phyloP scores from a whole-genome alignment of 2,888 invertebrate species.

The Callyntrura sp. region DNA sequence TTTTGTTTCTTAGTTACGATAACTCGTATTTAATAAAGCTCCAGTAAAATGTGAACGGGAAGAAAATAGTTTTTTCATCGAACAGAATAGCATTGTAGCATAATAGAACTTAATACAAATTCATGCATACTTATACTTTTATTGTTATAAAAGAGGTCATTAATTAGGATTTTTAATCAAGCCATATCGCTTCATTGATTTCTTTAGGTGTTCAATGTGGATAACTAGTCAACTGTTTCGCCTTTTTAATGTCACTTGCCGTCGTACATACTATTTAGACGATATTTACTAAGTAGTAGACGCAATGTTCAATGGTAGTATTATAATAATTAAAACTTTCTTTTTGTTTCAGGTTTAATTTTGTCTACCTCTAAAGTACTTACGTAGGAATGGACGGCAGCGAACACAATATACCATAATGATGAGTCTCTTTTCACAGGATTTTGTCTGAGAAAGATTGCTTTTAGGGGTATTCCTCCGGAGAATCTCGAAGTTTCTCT shows the following conservation, averaged over 20 bases:
- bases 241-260: neutral
- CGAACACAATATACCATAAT: neutral
- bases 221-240: too few species aligned
- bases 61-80: too few species aligned
- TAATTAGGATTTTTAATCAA: too few species aligned
- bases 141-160: too few species aligned
- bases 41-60: too few species aligned
- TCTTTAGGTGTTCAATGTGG: neutral
- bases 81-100: too few species aligned
- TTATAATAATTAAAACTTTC: neutral
- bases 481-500: constrained; percentile 45
- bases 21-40: too few species aligned
- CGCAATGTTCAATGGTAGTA: neutral
- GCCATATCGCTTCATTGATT: neutral
- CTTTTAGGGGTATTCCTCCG: constrained; percentile 38
- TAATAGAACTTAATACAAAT: too few species aligned
- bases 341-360: constrained; percentile 71
- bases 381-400: constrained; percentile 31
- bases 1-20: too few species aligned
- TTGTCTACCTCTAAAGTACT: constrained; percentile 73
- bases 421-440: constrained; percentile 42
- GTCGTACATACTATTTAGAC: neutral
- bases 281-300: neutral
- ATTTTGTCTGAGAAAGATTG: constrained; percentile 38
- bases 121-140: too few species aligned